Evolutionary conservation across 2,888 invertebrate genomes (phyloP).

Genomic region (Morinoia aosen): DNA sequence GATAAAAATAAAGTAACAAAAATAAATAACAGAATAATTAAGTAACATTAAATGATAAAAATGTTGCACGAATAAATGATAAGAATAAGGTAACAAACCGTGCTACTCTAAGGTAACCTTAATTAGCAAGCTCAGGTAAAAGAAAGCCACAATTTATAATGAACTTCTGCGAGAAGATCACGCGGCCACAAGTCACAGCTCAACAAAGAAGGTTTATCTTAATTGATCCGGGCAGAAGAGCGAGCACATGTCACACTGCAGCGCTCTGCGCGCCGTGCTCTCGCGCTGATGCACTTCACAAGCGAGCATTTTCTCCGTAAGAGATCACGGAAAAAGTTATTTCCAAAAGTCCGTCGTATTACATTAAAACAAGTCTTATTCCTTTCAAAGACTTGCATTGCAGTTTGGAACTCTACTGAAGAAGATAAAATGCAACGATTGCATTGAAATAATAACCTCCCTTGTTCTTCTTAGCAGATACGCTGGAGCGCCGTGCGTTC

Average conservation of each 20-base stretch:
- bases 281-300: neutral
- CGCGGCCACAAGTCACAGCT: neutral
- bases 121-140: neutral
- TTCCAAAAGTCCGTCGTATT: neutral
- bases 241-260: neutral
- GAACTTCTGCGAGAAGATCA: neutral
- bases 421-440: too few relatives aligned
- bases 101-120: too few relatives aligned
- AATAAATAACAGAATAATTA: too few relatives aligned
- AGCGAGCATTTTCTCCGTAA: neutral
- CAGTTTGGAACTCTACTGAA: too few relatives aligned
- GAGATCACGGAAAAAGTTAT: neutral
- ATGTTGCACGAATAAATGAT: too few relatives aligned
- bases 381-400: too few relatives aligned
- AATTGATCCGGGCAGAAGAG: neutral
- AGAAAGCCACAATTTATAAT: neutral
- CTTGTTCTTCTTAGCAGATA: too few relatives aligned
- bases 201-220: neutral
- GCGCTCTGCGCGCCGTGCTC: neutral
- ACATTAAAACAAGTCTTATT: neutral
- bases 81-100: too few relatives aligned
- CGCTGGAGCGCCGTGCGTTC: too few relatives aligned
- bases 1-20: too few relatives aligned
- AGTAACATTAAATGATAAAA: too few relatives aligned
- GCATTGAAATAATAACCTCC: too few relatives aligned